These are phyloP conservation scores for Xenopus tropicalis DNA, from an alignment of 2,113 vertebrate genomes.

Conservation along the genomic window UCB_Xtro_10.0 CM004447.2:30776501-30777000, in stretches of 20 bases:
- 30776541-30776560: neutral
- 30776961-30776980: neutral
- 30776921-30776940: slow-evolving; percentile 32
- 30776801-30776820: slow-evolving; percentile 28
- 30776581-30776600: neutral
- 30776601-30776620: no score
- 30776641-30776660: neutral
- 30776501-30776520: neutral
- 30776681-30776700: slow-evolving; percentile 22
- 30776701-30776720: slow-evolving; percentile 14
- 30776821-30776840: slow-evolving; percentile 18
- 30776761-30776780: slow-evolving; percentile 38
- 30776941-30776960: slow-evolving; percentile 32
- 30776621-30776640: no score
- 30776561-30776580: neutral
- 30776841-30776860: slow-evolving; percentile 32
- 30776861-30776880: slow-evolving; percentile 22
- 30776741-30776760: slow-evolving; percentile 39
- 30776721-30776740: slow-evolving; percentile 25
- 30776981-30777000: neutral
- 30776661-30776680: neutral
- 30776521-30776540: neutral
- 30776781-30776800: slow-evolving; percentile 29
- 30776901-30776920: slow-evolving; percentile 20
- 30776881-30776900: slow-evolving; percentile 21